A percentile compares a stretch with the other conserved stretches of the same genome.
These are phyloP conservation scores for Philhelius pedissequus DNA, from an alignment of 2,888 invertebrate genomes.

Conservation along the genomic window DNA sequence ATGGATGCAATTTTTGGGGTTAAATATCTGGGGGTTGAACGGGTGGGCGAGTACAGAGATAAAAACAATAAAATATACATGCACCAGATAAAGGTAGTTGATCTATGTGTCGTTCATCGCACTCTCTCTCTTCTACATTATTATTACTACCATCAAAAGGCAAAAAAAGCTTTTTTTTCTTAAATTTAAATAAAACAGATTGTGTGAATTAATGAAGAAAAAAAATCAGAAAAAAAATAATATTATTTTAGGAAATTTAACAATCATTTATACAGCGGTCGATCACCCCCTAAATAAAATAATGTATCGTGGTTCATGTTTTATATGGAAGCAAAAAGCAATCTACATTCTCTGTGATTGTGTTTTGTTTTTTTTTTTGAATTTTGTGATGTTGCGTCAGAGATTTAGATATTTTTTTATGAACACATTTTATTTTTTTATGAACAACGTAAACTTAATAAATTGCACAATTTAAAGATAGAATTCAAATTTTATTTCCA, in stretches of 20 bases:
- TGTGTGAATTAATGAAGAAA: slow-evolving; percentile 45
- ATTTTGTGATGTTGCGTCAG: background rate
- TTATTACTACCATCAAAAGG: background rate
- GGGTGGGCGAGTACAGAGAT: background rate
- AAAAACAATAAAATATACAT: slow-evolving; percentile 23
- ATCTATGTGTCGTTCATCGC: slow-evolving; percentile 50
- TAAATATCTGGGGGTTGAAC: slow-evolving; percentile 13
- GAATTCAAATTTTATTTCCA: too few species aligned
- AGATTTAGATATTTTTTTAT: background rate
- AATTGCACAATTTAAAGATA: too few species aligned
- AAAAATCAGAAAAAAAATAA: slow-evolving; percentile 1
- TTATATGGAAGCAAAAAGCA: slow-evolving; percentile 32
- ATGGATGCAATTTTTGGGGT: slow-evolving; percentile 33
- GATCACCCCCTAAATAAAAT: slow-evolving; percentile 55
- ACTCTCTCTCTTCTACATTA: background rate
- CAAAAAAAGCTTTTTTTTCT: slow-evolving; percentile 29
- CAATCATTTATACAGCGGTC: slow-evolving; percentile 56
- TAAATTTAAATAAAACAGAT: slow-evolving; percentile 41
- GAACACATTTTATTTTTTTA: background rate
- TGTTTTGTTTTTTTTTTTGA: background rate
- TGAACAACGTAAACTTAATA: too few species aligned
- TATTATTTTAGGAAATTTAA: slow-evolving; percentile 63
- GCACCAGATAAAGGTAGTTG: slow-evolving; percentile 63
- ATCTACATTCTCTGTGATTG: background rate
- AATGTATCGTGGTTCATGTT: slow-evolving; percentile 18